These are phyloP conservation scores for Elanoides forficatus DNA, from an alignment of 2,113 vertebrate species.

Conservation along the genomic window DNA sequence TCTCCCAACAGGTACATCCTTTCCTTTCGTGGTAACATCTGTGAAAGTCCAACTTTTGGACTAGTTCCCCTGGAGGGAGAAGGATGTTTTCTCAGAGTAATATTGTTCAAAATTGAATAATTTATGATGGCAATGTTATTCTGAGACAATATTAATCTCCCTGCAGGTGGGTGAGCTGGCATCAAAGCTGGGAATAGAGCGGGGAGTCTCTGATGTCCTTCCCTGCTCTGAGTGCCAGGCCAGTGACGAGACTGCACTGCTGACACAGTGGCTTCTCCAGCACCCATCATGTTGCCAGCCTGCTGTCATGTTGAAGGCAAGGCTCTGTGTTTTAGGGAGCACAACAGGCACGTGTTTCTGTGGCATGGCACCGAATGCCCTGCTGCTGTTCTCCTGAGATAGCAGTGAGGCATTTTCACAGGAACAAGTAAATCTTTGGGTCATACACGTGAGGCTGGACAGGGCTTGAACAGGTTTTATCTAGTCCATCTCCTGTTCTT, in stretches of 20 bases:
- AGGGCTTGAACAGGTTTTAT: not conserved
- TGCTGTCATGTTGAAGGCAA: not conserved
- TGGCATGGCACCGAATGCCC: not conserved
- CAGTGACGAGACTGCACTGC: not conserved
- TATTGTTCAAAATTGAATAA: not conserved
- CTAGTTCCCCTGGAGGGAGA: not conserved
- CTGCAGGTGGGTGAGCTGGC: not conserved
- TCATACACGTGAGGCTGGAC: not conserved
- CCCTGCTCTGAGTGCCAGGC: not conserved
- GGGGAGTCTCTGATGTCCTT: not conserved
- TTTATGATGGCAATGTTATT: too few relatives aligned
- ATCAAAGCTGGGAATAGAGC: not conserved
- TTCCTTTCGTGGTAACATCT: not conserved
- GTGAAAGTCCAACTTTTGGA: not conserved
- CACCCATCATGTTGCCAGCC: too few relatives aligned
- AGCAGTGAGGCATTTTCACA: not conserved
- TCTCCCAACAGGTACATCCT: not conserved
- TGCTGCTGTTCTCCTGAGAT: not conserved
- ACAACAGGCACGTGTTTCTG: not conserved
- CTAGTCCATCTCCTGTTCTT: not conserved
- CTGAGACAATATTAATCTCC: not conserved
- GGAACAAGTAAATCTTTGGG: not conserved
- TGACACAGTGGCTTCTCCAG: not conserved
- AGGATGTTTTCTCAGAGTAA: not conserved
- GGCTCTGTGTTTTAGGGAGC: not conserved